A percentile compares a stretch with the other conserved stretches of the same genome.
phyloP scores from a whole-genome alignment of 2,113 vertebrate genomes.

The Megaceryle maxima region DNA sequence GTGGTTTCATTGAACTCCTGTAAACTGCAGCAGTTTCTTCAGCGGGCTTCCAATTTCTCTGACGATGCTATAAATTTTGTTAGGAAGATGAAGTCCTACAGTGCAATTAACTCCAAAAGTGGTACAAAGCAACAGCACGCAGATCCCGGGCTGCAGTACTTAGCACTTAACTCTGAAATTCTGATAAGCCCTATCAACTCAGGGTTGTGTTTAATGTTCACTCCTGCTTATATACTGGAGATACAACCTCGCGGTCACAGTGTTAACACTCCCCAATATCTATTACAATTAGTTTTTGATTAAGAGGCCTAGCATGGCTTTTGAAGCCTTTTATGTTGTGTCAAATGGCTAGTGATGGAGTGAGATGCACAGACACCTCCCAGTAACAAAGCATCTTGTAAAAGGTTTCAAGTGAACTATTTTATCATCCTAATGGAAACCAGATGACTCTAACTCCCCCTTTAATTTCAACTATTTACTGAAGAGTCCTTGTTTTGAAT shows the following conservation, averaged over 20 bases:
- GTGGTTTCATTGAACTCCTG: conserved; percentile 62
- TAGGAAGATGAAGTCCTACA: conserved; percentile 70
- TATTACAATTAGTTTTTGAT: conserved; percentile 99
- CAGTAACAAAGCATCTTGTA: conserved; percentile 93
- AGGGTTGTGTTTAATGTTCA: conserved; percentile 92
- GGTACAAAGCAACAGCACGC: conserved; percentile 75
- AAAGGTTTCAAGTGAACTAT: conserved; percentile 96
- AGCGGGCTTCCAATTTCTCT: conserved; percentile 29
- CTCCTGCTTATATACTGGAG: conserved; percentile 84
- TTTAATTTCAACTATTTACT: conserved; percentile 90
- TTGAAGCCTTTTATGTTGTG: conserved; percentile 98
- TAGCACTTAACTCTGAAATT: conserved; percentile 83
- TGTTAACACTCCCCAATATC: conserved; percentile 99
- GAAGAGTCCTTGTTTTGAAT: conserved; percentile 85
- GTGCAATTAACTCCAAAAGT: conserved; percentile 81
- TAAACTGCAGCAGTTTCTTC: conserved; percentile 49
- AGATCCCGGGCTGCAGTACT: conserved; percentile 82
- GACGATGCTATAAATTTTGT: conserved; percentile 75
- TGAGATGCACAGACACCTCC: conserved; percentile 90
- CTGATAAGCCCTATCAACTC: conserved; percentile 86
- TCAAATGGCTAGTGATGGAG: conserved; percentile 98
- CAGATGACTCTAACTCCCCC: conserved; percentile 90
- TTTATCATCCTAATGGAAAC: conserved; percentile 99
- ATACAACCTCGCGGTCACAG: conserved; percentile 88
- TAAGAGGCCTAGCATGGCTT: conserved; percentile 91